Evolutionary conservation across 2,888 invertebrate species (phyloP).

Genomic region (Orchestes rusci): DNA sequence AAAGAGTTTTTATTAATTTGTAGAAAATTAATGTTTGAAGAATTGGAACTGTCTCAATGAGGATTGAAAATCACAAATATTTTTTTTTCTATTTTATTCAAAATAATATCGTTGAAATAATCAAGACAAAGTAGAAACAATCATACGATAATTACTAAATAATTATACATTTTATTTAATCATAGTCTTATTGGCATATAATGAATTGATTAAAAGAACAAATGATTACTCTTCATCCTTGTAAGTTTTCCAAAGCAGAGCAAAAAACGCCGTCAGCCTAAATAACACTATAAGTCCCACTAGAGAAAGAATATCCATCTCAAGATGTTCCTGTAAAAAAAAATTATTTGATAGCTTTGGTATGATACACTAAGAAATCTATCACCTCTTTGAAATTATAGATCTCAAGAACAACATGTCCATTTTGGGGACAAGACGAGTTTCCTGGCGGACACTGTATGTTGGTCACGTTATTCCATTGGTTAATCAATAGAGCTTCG

Average conservation of each 20-base stretch:
- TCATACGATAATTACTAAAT: not conserved
- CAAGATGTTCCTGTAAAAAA: conserved; percentile 56
- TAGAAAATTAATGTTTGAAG: too few relatives aligned
- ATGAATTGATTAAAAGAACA: not conserved
- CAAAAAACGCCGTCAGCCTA: conserved; percentile 68
- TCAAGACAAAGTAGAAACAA: not conserved
- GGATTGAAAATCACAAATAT: too few relatives aligned
- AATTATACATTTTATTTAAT: too few relatives aligned
- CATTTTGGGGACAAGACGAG: conserved; percentile 70
- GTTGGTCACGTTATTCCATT: conserved; percentile 73
- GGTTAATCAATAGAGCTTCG: conserved; percentile 81
- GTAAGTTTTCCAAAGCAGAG: conserved; percentile 61
- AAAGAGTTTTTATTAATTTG: too few relatives aligned
- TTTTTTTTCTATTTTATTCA: too few relatives aligned
- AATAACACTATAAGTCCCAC: conserved; percentile 65
- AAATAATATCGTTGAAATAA: too few relatives aligned
- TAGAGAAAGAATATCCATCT: conserved; percentile 64
- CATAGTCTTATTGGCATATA: not conserved
- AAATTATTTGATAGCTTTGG: conserved; percentile 2
- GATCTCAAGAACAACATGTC: conserved; percentile 69
- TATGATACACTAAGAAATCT: not conserved
- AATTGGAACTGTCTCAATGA: too few relatives aligned
- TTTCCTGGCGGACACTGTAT: conserved; percentile 67
- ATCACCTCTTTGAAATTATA: conserved; percentile 67
- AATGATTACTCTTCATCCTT: conserved; percentile 26